phyloP scores from a whole-genome alignment of 2,113 vertebrate genomes.

The Macrotus californicus region DNA sequence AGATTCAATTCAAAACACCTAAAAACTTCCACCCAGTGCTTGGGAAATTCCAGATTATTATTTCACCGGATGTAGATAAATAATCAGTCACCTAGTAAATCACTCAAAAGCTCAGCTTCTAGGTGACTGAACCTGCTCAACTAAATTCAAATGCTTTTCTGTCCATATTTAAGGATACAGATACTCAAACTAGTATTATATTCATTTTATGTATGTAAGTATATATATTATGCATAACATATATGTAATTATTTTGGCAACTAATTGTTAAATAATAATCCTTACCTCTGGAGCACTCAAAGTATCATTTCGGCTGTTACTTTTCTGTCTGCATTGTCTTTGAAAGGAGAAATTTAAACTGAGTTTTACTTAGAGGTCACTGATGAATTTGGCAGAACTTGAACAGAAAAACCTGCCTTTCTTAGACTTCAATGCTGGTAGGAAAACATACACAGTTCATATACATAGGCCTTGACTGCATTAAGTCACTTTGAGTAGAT shows the following conservation, averaged over 20 bases:
- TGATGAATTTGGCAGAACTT: not conserved
- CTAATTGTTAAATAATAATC: not conserved
- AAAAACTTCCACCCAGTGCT: not conserved
- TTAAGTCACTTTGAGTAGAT: not conserved
- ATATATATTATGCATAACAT: not conserved
- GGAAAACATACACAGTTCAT: not conserved
- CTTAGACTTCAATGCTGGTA: not conserved
- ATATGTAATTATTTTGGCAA: not conserved
- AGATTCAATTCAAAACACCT: not conserved
- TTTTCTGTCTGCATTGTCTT: not conserved
- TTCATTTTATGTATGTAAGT: not conserved
- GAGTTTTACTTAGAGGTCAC: not conserved
- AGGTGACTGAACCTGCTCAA: not conserved
- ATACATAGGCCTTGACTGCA: not conserved
- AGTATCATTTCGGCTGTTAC: not conserved
- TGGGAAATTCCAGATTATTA: conserved; percentile 6
- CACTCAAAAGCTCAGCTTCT: not conserved
- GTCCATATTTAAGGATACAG: not conserved
- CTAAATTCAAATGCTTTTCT: not conserved
- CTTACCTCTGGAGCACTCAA: not conserved
- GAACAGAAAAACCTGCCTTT: not conserved
- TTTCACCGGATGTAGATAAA: not conserved
- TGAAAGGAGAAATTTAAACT: not conserved
- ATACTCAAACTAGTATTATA: not conserved
- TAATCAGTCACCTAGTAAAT: not conserved